A percentile compares a stretch with the other conserved stretches of the same genome.
Conservation (phyloP, 2,888 invertebrate genomes). For the Tineola bisselliella region DNA sequence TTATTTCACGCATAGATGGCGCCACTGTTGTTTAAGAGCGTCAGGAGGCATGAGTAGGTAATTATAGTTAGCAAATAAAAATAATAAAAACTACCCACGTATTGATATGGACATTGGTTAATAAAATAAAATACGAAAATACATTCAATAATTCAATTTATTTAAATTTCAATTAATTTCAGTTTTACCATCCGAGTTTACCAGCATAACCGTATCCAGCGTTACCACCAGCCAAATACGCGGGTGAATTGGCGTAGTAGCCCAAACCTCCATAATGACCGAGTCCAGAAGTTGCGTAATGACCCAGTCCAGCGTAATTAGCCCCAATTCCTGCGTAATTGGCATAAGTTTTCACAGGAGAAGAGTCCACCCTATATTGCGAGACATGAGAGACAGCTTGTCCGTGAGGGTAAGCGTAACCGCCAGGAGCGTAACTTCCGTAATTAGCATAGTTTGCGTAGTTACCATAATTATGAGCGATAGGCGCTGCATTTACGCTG, state of each 20-base stretch:
- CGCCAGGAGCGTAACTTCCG: slow-evolving; percentile 15
- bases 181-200: not conserved
- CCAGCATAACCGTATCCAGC: not conserved
- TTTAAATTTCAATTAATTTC: not conserved
- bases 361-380: slow-evolving; percentile 21
- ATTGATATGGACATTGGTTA: no score
- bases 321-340: not conserved
- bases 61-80: no score
- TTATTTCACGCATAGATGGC: no score
- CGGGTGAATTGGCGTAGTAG: slow-evolving; percentile 13
- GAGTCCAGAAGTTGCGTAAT: slow-evolving; percentile 18
- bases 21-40: no score
- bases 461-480: not conserved
- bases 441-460: slow-evolving; percentile 13
- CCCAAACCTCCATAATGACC: slow-evolving; percentile 14
- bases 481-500: not conserved
- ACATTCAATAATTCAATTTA: not conserved
- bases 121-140: no score
- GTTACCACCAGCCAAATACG: slow-evolving; percentile 15
- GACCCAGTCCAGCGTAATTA: not conserved
- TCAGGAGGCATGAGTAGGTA: no score
- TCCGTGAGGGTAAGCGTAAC: slow-evolving; percentile 12
- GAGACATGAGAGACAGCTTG: slow-evolving; percentile 21
- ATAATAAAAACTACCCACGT: no score
- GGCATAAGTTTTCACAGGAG: not conserved